phyloP scores from a whole-genome alignment of 2,113 vertebrate genomes.

The Turnix velox region DNA sequence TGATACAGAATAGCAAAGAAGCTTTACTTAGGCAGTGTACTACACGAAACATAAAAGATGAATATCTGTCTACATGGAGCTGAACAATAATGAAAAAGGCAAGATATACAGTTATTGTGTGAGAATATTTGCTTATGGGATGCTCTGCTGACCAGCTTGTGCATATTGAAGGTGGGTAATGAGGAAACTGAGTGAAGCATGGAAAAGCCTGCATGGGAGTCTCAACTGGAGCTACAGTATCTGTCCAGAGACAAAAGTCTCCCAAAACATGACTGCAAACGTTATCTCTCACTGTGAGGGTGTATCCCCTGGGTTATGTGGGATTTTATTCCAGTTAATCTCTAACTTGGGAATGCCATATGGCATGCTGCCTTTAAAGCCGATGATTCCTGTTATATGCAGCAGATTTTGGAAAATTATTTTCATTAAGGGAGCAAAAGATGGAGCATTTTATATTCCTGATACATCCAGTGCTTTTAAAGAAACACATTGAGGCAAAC shows the following conservation, averaged over 20 bases:
- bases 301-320: not conserved
- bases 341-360: not conserved
- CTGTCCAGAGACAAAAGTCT: not conserved
- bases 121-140: not conserved
- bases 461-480: not conserved
- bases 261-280: not conserved
- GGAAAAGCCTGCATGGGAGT: not conserved
- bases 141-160: accelerated
- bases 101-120: accelerated
- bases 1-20: not conserved
- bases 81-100: not conserved
- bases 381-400: not conserved
- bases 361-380: not conserved
- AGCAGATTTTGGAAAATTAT: not conserved
- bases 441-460: not conserved
- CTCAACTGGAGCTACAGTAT: not conserved
- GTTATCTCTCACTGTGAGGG: not conserved
- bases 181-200: not conserved
- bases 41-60: not conserved
- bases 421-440: slow-evolving; percentile 13
- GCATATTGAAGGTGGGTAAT: not conserved
- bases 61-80: not conserved
- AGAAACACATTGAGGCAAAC: not conserved
- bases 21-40: not conserved
- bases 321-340: not conserved